Conservation (phyloP, 1,140 invertebrate genomes). For the Centruroides vittatus region DNA sequence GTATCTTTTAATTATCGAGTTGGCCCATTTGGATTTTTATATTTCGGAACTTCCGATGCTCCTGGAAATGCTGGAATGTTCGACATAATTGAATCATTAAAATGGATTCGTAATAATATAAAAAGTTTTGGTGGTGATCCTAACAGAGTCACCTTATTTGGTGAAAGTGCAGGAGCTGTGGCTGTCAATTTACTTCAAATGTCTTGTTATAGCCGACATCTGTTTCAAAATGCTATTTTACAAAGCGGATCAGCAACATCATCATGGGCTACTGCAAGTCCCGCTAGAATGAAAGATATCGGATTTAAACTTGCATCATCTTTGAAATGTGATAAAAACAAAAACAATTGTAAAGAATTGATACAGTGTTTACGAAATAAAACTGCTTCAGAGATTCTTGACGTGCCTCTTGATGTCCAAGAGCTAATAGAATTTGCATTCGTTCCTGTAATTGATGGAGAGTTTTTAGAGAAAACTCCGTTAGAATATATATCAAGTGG, state of each 20-base stretch:
- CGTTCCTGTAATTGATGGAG: conserved; percentile 84
- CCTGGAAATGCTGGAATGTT: too few species aligned
- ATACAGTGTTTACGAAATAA: conserved; percentile 61
- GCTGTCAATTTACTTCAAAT: conserved; percentile 26
- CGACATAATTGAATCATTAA: too few species aligned
- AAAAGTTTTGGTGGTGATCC: conserved; percentile 25
- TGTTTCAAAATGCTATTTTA: conserved; percentile 28
- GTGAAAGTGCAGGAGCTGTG: conserved; percentile 30
- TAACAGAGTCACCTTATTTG: conserved; percentile 34
- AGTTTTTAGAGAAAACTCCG: conserved; percentile 74
- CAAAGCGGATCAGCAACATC: conserved; percentile 37
- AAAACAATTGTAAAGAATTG: conserved; percentile 43
- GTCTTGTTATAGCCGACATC: conserved; percentile 18
- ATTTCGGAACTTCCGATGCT: too few species aligned
- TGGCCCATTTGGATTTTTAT: too few species aligned
- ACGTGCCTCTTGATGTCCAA: conserved; percentile 63
- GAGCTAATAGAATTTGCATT: conserved; percentile 57
- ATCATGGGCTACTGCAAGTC: conserved; percentile 79
- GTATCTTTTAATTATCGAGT: conserved; percentile 41
- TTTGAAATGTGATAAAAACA: conserved; percentile 53
- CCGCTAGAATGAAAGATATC: conserved; percentile 57
- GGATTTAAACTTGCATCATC: conserved; percentile 67
- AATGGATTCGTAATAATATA: conserved; percentile 24
- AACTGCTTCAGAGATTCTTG: conserved; percentile 52
- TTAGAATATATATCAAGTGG: conserved; percentile 52